Evolutionary conservation across 1,140 invertebrate genomes (phyloP).

Genomic region (Heliconius congener): DNA sequence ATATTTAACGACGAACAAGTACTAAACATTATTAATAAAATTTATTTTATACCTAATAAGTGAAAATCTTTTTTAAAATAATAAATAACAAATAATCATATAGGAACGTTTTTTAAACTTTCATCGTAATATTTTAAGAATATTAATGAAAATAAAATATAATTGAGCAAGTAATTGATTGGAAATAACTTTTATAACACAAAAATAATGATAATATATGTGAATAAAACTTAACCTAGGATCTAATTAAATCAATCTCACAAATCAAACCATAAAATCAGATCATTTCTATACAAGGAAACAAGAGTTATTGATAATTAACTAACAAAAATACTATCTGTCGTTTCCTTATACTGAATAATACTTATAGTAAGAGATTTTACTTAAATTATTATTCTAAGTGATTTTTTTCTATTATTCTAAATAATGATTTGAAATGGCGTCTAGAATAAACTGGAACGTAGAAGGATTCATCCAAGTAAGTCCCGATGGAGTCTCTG

Average conservation of each 20-base stretch:
- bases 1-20: not conserved
- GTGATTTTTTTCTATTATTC: conserved; percentile 41
- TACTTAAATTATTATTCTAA: conserved; percentile 46
- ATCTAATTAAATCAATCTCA: not conserved
- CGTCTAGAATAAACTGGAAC: conserved; percentile 77
- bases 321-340: conserved; percentile 30
- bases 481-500: conserved; percentile 67
- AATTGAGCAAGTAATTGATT: not conserved
- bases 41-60: too few species aligned
- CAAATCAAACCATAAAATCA: conserved; percentile 1
- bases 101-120: not conserved
- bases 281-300: conserved; percentile 45
- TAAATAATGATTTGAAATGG: conserved; percentile 67
- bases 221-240: not conserved
- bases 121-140: not conserved
- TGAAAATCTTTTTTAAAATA: too few species aligned
- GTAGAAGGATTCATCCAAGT: conserved; percentile 73
- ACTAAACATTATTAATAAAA: not conserved
- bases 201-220: not conserved
- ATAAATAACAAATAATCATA: too few species aligned
- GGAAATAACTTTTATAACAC: not conserved
- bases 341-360: conserved; percentile 56
- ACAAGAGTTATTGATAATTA: conserved; percentile 45
- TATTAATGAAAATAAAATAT: too few species aligned
- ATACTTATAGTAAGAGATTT: conserved; percentile 23